These are phyloP conservation scores for Homarus gammarus DNA, from an alignment of 2,888 invertebrate species.

Conservation along the genomic window DNA sequence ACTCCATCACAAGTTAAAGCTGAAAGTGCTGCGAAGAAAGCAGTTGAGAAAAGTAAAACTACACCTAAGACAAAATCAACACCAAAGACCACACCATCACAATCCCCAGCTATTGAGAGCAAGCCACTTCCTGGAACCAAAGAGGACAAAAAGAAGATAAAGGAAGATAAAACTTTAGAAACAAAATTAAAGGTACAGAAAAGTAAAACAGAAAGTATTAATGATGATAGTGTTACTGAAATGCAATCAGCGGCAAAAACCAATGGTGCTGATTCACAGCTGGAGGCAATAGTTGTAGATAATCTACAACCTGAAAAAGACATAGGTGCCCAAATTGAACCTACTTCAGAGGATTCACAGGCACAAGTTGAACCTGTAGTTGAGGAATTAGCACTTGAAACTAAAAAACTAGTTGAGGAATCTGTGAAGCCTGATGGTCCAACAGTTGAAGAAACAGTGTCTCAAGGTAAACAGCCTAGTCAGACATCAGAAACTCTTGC, in stretches of 20 bases:
- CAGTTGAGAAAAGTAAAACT: slow-evolving; percentile 63
- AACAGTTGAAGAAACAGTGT: background rate
- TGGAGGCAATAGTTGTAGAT: slow-evolving; percentile 3
- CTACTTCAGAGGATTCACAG: background rate
- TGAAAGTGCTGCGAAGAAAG: slow-evolving; percentile 74
- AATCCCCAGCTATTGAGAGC: slow-evolving; percentile 81
- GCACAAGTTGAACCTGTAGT: background rate
- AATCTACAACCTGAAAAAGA: slow-evolving; percentile 5
- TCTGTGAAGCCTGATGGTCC: background rate
- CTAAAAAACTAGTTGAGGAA: background rate
- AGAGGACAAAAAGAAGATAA: slow-evolving; percentile 69
- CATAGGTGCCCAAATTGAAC: background rate
- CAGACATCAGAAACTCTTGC: background rate
- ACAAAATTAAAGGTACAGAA: background rate
- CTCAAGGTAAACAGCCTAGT: background rate
- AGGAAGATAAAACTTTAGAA: slow-evolving; percentile 44
- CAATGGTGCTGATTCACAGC: background rate
- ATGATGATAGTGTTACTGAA: slow-evolving; percentile 26
- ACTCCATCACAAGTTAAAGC: slow-evolving; percentile 75
- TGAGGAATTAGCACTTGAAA: background rate
- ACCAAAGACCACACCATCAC: slow-evolving; percentile 82
- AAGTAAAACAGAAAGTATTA: background rate
- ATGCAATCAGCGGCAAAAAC: background rate
- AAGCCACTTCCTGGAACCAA: slow-evolving; percentile 77
- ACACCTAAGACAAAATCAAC: slow-evolving; percentile 77